Conservation (phyloP, 2,113 vertebrate species). For the Meleagris gallopavo region DNA sequence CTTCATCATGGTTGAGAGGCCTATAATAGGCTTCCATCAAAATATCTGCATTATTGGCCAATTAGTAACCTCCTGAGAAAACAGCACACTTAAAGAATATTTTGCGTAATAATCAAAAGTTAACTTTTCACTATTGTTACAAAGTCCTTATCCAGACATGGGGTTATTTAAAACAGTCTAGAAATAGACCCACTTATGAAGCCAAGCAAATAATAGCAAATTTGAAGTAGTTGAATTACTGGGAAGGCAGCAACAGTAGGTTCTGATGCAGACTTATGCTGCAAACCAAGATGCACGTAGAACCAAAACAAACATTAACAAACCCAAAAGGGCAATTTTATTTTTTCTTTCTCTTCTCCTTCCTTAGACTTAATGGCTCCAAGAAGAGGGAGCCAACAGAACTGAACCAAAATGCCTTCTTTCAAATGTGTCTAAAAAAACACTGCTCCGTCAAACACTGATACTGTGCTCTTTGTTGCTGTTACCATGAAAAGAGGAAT, state of each 20-base stretch:
- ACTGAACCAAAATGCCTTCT: neutral
- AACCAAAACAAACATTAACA: neutral
- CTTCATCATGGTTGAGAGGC: too few species aligned
- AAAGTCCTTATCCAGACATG: neutral
- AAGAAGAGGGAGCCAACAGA: neutral
- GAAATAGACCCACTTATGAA: neutral
- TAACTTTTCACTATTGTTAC: neutral
- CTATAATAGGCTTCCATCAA: too few species aligned
- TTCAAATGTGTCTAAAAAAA: neutral
- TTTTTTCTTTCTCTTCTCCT: neutral
- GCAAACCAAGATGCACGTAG: neutral
- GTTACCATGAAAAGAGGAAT: too few species aligned
- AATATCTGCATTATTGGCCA: neutral
- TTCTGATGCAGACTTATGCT: neutral
- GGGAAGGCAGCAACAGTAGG: neutral
- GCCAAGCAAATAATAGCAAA: neutral
- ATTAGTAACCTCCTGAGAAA: neutral
- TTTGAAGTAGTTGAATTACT: neutral
- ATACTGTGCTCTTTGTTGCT: too few species aligned
- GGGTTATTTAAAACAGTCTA: conserved; percentile 3
- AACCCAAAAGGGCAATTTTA: neutral
- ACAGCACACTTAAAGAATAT: neutral
- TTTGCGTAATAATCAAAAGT: neutral
- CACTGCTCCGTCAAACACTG: too few species aligned
- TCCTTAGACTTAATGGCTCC: neutral